These are phyloP conservation scores for Phalera bucephala DNA, from an alignment of 2,888 invertebrate genomes.

Conservation along the genomic window DNA sequence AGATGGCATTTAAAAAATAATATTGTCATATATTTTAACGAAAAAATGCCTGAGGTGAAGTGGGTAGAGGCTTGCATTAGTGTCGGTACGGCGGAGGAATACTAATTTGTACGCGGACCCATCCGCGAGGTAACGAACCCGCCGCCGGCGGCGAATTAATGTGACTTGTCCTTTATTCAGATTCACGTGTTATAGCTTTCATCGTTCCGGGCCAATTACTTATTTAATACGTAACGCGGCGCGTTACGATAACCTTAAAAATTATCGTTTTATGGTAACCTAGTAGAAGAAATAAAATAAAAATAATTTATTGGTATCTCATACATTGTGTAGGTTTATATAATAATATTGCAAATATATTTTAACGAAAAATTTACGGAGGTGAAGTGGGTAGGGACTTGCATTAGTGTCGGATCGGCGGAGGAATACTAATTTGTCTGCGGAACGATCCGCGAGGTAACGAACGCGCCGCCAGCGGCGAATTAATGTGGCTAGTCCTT, in stretches of 20 bases:
- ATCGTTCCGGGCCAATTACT: slow-evolving; percentile 5
- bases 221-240: too few species aligned
- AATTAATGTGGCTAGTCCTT: slow-evolving; percentile 25
- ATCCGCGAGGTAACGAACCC: slow-evolving; percentile 17
- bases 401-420: slow-evolving; percentile 19
- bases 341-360: neutral
- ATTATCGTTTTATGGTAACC: too few species aligned
- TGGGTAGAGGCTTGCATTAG: slow-evolving; percentile 18
- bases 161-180: slow-evolving; percentile 21
- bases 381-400: slow-evolving; percentile 7
- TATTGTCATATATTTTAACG: too few species aligned
- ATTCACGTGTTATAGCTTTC: slow-evolving; percentile 12
- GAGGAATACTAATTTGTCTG: slow-evolving; percentile 23
- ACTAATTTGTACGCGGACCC: slow-evolving; percentile 14
- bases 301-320: too few species aligned
- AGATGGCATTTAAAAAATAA: too few species aligned
- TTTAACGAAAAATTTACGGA: neutral
- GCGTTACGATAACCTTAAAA: too few species aligned
- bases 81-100: slow-evolving; percentile 21
- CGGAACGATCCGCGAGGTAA: slow-evolving; percentile 14
- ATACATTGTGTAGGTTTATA: too few species aligned
- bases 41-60: neutral
- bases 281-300: too few species aligned
- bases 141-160: slow-evolving; percentile 16
- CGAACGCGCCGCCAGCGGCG: slow-evolving; percentile 11